Base-by-base conservation (phyloP, 2,888 invertebrate genomes). In the Coleophora flavipennella region DNA sequence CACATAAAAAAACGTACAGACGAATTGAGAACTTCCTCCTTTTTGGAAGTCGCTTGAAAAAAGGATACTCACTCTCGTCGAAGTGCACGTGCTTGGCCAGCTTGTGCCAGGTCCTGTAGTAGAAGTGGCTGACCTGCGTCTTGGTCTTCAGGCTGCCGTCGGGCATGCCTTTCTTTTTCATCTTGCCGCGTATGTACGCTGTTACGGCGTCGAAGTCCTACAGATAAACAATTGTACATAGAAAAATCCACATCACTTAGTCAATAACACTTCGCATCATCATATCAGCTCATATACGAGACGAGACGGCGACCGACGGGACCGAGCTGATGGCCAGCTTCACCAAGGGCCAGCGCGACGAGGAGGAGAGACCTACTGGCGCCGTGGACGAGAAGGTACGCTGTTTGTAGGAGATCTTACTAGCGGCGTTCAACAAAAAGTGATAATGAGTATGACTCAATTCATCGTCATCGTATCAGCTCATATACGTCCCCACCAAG, bases 91-190 rank as follows among this genome's bases (percentile, higher is more conserved):
- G 92, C 74, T 96, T 96, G 10, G 94, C 92, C 50, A 98, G 90
- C 76, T 97, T 97, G 57, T 96, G 92, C 93, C 95, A 97, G 0
- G 95, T 96, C 60, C 97, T 88, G 73, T 97, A 96, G 71, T 97
- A 98, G 69, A 97, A 96, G 67, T 95, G 94, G 41, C 97, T 90
- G 54, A 97, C 93, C 88, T 98, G 97, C 45, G 96, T 96, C 73
- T 95, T 96, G 36, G 94, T 95, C 76, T 97, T 97, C 41, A 91
- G 68, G 35, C 78, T 81, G 0, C 60, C 62, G 34, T 84, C 84
- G 0, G 71, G 65, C 70, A 81, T 77, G 12, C 91, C 92, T 63
- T 92, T 93, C 59, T 94, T 94, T 73, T 93, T 95, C 62, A 93
- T 88, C 72, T 96, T 95, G 37, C 87, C 88, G 40, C 92, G 90